Percentiles rank a stretch among this genome's conserved stretches.
Conservation (phyloP, 2,113 vertebrate genomes). For the Neomonachus schauinslandi region DNA sequence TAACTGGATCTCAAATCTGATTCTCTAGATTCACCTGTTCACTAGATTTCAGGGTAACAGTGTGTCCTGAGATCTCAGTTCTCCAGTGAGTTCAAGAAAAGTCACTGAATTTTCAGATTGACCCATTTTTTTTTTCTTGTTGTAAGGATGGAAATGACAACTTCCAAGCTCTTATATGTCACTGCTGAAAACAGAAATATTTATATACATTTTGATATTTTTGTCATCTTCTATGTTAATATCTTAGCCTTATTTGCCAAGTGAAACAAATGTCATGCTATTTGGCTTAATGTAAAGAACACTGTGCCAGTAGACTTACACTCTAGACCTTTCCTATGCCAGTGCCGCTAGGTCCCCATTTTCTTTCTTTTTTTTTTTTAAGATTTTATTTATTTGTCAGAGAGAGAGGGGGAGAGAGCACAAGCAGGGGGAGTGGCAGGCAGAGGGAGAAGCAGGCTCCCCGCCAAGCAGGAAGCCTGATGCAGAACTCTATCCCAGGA, state of each 20-base stretch:
- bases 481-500: no score
- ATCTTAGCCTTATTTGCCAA: neutral
- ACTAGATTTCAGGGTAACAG: neutral
- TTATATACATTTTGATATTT: neutral
- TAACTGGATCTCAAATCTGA: neutral
- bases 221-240: neutral
- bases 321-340: neutral
- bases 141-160: neutral
- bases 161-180: neutral
- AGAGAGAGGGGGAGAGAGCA: no score
- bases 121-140: neutral
- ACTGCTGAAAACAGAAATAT: neutral
- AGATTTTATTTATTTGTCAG: no score
- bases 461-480: no score
- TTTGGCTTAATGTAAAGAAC: neutral
- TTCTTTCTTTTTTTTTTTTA: neutral
- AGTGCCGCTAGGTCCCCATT: neutral
- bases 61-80: neutral
- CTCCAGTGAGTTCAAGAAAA: neutral
- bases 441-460: no score
- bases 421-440: no score
- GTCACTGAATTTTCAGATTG: neutral
- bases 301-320: neutral
- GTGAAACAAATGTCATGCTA: neutral
- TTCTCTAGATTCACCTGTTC: neutral